Base-by-base conservation (phyloP, 2,113 vertebrate genomes). In the Bufo bufo region DNA sequence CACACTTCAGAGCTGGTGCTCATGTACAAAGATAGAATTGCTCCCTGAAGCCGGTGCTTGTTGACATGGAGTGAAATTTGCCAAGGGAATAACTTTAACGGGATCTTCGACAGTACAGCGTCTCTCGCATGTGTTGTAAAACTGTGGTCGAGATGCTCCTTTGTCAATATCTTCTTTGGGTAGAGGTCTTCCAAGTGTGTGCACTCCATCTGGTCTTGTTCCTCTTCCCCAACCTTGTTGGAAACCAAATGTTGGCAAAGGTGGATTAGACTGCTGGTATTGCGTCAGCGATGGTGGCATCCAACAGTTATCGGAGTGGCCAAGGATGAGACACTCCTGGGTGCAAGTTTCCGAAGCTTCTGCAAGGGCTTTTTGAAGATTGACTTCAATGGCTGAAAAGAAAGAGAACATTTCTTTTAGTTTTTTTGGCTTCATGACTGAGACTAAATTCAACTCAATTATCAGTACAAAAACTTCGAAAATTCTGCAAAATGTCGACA, bases 271-370 rank as follows among this genome's bases (percentile, higher is more conserved):
- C 90, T 94, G 93, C 90, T 96, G 96, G 80, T 96, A 96, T 89
- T 95, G 95, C 88, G 95, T 93, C 95, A 99, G 90, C 0, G 96
- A 94, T 49, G 96, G 96, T 11, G 98, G 97, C 98, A 99, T 99
- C 98, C 98, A 99, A 94, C 98, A 99, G 95, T 96, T 96, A 95
- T 99, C 98, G 6, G 97, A 99, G 91, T 99, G 98, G 91, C 98
- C 98, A 14, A 99, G 95, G 94, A 98, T 97, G 90, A 99, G 96
- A 90, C 97, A 99, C 93, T 99, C 98, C 93, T 98, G 98, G 2
- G 98, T 99, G 91, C 97, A 99, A 94, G 96, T 99, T 93, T 99
- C 97, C 0, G 97, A 99, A 88, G 96, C 97, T 90, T 99, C 97
- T 4, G 97, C 95, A 90, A 99, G 90, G 47, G 97, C 98, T 92